Evolutionary conservation across 2,888 invertebrate species (phyloP), one percentile per base, ranked within the genome.

Genomic region (Aquatica leii): DNA sequence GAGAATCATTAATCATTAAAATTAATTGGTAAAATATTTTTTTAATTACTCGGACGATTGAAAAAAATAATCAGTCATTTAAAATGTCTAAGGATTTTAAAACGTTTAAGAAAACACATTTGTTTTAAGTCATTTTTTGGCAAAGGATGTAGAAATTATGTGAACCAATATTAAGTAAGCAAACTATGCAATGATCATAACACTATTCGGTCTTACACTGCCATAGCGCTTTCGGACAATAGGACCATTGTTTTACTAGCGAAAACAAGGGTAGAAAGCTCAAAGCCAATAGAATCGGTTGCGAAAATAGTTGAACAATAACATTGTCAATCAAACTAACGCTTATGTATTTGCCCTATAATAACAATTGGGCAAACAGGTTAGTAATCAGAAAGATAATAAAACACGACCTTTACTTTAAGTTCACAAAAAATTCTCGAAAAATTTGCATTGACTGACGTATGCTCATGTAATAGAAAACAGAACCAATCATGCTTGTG

Each of bases 201-300:
- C 61, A 61, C 61, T 55, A 55, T 55, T 61, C 49, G 46, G 54
- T 51, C 60, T 64, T 58, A 49, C 57, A 50, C 43, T 17, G 43
- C 64, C 48, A 50, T 48, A 54, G 53, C 60, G 64, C 54, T 61
- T 67, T 65, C 55, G 64, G 64, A 67, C 67, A 67, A 67, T 65
- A 65, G 63, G 61, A 50, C 61, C 55, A 67, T 67, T 67, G 64
- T 67, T 67, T 67, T 63, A 65, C 55, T 59, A 55, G 55, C 54
- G 50, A 59, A 59, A 56, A 64, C 59, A 59, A 59, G 55, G 55
- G 63, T 59, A 43, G 63, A 64, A 59, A 64, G 63, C 59, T 59
- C 48, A 59, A 59, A 64, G 59, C 55, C 59, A 64, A 64, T 59
- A 59, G 63, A 56, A 50, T 41, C 63, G 46, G 53, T 21, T 34